Evolutionary conservation across 1,140 invertebrate genomes (phyloP).

Genomic region (Papilio dardanus): DNA sequence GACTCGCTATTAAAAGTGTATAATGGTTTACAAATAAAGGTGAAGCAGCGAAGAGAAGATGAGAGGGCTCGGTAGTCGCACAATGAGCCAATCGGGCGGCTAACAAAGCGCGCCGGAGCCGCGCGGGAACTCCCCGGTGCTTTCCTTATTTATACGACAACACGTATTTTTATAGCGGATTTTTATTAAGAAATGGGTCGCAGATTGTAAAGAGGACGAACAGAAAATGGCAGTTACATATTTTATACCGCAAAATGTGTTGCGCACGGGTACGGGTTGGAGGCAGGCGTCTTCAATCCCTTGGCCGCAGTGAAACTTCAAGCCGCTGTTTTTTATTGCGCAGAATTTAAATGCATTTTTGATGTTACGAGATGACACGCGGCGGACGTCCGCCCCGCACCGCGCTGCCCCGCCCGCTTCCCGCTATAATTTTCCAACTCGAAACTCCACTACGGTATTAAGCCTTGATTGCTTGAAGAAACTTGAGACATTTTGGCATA

Average conservation of each 20-base stretch:
- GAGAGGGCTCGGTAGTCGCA: conserved; percentile 43
- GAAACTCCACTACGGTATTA: conserved; percentile 81
- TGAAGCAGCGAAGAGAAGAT: conserved; percentile 31
- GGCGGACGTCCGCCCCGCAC: conserved; percentile 70
- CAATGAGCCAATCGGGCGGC: conserved; percentile 58
- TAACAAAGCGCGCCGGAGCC: conserved; percentile 48
- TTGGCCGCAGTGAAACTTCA: conserved; percentile 76
- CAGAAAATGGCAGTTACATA: conserved; percentile 59
- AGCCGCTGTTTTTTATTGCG: conserved; percentile 81
- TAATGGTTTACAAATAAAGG: conserved; percentile 36
- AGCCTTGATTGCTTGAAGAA: conserved; percentile 82
- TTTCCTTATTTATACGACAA: conserved; percentile 44
- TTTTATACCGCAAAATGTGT: conserved; percentile 68
- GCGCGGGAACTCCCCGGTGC: conserved; percentile 39
- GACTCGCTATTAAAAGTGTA: conserved; percentile 31
- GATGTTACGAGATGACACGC: conserved; percentile 82
- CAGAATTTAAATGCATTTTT: conserved; percentile 83
- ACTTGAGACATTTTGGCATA: conserved; percentile 81
- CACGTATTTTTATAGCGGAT: conserved; percentile 39
- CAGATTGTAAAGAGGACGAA: conserved; percentile 53
- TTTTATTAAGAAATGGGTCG: conserved; percentile 57
- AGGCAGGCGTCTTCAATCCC: conserved; percentile 69
- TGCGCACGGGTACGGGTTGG: conserved; percentile 58
- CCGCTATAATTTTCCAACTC: conserved; percentile 81
- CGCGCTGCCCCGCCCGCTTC: conserved; percentile 55